Evolutionary conservation across 1,140 invertebrate genomes (phyloP), one percentile per base, ranked within the genome.

Genomic region (Drosophila kepulauana): DNA sequence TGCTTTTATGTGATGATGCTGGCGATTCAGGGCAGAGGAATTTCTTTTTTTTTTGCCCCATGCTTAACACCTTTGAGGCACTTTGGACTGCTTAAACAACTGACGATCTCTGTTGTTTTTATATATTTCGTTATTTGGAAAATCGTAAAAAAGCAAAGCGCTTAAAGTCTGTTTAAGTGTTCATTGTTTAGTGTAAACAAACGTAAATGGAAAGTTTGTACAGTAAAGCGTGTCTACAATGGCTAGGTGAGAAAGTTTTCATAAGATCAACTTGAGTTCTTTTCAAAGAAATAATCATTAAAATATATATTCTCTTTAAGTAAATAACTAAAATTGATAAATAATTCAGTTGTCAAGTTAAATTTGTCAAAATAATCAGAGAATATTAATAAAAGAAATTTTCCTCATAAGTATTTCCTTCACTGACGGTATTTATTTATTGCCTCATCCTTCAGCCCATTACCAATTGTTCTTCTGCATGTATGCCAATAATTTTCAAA

Each of bases 131-230:
- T 65, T 65, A 84, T 88, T 88, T 89, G 71, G 65, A 89, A 80
- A 28, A 80, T 73, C 84, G 72, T 88, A 84, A 89, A 88, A 76
- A 52, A 67, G 72, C 67, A 74, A 74, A 73, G 78, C 75, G 80
- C 78, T 89, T 84, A 81, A 81, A 88, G 65, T 64, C 57, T 68
- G 64, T 89, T 89, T 81, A 88, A 88, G 84, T 81, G 84, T 72
- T 72, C 80, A 88, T 88, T 85, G 72, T 33, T 58, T 66, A 68
- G 74, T 64, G 75, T 88, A 88, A 88, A 88, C 84, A 88, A 65
- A 67, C 20, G 30, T n/a, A 49, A 49, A 48, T 62, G 51, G 54
- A 54, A 45, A 28, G 13, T 2, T 38, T 13, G 48, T 72, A 76
- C 74, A 76, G 61, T 66, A 33, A 43, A 43, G 52, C 41, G 13